phyloP scores from a whole-genome alignment of 2,797 vertebrate genomes.

The Danio aesculapii region DNA sequence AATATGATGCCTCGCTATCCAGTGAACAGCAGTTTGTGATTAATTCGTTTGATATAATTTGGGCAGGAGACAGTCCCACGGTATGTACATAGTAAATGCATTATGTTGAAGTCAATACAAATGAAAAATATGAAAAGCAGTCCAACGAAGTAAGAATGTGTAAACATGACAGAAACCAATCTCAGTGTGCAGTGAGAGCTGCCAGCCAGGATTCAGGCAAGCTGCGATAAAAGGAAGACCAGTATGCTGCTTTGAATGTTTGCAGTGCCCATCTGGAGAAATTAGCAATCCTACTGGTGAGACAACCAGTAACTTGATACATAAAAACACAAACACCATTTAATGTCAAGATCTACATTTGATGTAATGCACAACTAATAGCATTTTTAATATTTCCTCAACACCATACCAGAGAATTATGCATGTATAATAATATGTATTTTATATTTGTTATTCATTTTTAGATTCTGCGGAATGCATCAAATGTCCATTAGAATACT shows the following conservation, averaged over 20 bases:
- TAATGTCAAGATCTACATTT: neutral
- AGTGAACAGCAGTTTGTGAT: conserved; percentile 73
- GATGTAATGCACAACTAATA: too few relatives aligned
- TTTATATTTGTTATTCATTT: conserved; percentile 3
- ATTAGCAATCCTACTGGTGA: conserved; percentile 75
- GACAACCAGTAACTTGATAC: neutral
- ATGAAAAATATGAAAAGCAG: neutral
- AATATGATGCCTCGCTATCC: conserved; percentile 75
- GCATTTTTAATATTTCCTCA: neutral
- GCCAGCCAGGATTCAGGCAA: conserved; percentile 74
- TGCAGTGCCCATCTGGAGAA: conserved; percentile 76
- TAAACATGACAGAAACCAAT: conserved; percentile 68
- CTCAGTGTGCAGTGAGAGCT: conserved; percentile 79
- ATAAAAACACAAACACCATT: neutral
- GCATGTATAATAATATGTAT: neutral
- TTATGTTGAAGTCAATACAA: neutral
- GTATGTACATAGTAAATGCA: conserved; percentile 46
- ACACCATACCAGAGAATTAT: neutral
- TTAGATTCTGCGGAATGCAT: conserved; percentile 76
- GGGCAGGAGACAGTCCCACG: conserved; percentile 65
- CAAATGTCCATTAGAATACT: conserved; percentile 73
- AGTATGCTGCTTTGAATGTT: conserved; percentile 78
- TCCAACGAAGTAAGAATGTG: conserved; percentile 36
- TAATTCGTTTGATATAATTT: conserved; percentile 70
- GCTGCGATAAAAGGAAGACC: conserved; percentile 77